phyloP scores from a whole-genome alignment of 1,140 invertebrate species.

The Ylistrum balloti region DNA sequence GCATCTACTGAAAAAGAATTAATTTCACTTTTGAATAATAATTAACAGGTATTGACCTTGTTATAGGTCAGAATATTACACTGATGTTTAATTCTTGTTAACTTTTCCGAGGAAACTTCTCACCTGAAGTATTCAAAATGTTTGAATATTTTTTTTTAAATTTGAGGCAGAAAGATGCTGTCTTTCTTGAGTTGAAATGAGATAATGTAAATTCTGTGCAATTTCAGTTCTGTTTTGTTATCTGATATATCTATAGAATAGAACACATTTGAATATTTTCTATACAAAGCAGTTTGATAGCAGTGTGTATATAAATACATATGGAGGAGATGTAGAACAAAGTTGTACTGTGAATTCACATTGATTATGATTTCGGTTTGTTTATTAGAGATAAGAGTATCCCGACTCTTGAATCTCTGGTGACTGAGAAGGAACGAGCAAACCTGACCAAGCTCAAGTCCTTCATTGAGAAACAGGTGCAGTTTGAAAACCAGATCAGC shows the following conservation, averaged over 20 bases:
- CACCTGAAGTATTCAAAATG: neutral
- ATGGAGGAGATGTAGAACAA: neutral
- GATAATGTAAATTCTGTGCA: no score
- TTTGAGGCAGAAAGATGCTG: neutral
- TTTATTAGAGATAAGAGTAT: constrained; percentile 92
- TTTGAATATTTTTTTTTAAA: neutral
- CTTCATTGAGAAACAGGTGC: constrained; percentile 72
- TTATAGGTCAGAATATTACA: no score
- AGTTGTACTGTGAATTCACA: no score
- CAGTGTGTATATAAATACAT: neutral
- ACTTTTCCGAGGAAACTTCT: no score
- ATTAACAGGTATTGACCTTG: no score
- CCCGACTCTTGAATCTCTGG: constrained; percentile 89
- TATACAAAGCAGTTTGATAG: neutral
- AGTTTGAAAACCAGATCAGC: constrained; percentile 74
- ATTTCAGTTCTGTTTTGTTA: neutral
- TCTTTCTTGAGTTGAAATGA: neutral
- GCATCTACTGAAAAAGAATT: no score
- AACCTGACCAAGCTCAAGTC: constrained; percentile 84
- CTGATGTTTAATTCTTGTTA: no score
- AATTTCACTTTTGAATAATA: no score
- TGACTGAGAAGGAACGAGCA: constrained; percentile 84
- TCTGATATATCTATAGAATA: neutral
- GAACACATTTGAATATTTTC: neutral
- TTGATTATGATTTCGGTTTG: no score